Evolutionary conservation across 2,797 vertebrate genomes (phyloP), one percentile per base, ranked within the genome.

Genomic region (Iguana delicatissima): DNA sequence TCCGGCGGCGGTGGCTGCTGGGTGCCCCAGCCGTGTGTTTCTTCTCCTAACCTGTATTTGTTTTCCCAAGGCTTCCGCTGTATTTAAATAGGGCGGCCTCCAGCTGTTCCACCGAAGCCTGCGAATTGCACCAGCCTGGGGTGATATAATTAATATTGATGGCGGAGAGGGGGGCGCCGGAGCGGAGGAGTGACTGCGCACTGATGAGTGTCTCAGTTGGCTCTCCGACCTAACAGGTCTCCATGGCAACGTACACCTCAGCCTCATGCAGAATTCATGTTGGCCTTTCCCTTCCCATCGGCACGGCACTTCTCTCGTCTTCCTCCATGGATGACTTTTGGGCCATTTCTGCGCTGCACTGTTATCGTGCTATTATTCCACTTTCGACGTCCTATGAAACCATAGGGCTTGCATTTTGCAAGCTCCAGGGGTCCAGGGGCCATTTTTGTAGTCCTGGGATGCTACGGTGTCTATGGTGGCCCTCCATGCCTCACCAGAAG

Each of bases 201-300:
- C 91, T 73, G 95, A 95, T 93, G 93, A 96, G 95, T 92, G 92
- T 42, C 95, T 93, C 86, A 95, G 96, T 95, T 95, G 97, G 96
- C 96, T 95, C 93, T 85, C 90, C 81, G 91, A 95, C 95, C 94
- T 90, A 82, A 46, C 92, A 59, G 42, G 90, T 98, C 94, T 93
- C 97, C 96, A 97, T 97, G 94, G 97, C 96, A 97, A 98, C 97
- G 46, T 91, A 92, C 94, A 91, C 94, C 96, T 95, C 92, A 92
- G 76, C 90, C 95, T 98, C 97, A 97, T 98, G 97, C 95, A 97
- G 95, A 97, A 98, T 98, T 98, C 97, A 98, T 98, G 96, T 87
- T 57, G 95, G 98, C 97, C 98, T 97, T 98, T 96, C 90, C 89
- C 22, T 91, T 84, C 93, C 91, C 88, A 80, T 84, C 91, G 2